phyloP scores from a whole-genome alignment of 2,888 invertebrate species.

The Synanthedon andrenaeformis region DNA sequence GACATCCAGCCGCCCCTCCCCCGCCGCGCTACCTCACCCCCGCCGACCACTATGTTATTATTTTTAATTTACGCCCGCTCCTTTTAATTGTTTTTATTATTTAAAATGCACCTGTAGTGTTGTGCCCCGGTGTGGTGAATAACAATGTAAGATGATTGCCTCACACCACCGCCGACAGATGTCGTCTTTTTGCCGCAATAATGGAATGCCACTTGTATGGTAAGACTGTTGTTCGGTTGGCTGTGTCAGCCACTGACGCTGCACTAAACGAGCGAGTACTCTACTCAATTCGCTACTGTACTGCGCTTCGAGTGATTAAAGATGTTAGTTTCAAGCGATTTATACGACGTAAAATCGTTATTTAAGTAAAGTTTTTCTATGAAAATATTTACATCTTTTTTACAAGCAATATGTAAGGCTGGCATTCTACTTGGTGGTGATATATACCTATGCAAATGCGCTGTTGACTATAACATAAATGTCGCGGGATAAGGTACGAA shows the following conservation, averaged over 20 bases:
- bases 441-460: no score
- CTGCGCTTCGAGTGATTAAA: no score
- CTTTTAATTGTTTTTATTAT: slow-evolving; percentile 21
- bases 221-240: slow-evolving; percentile 18
- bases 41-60: slow-evolving; percentile 18
- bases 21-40: slow-evolving; percentile 4
- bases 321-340: no score
- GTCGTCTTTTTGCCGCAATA: slow-evolving; percentile 26
- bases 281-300: no score
- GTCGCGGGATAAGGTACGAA: no score
- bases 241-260: neutral
- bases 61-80: slow-evolving; percentile 22
- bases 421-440: no score
- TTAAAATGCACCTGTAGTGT: slow-evolving; percentile 17
- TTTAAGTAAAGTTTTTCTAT: no score
- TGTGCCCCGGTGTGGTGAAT: slow-evolving; percentile 1
- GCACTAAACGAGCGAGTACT: no score
- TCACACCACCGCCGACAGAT: slow-evolving; percentile 17
- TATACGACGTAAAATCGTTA: no score
- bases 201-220: slow-evolving; percentile 22
- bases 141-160: slow-evolving; percentile 7
- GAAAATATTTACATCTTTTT: no score
- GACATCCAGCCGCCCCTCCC: slow-evolving; percentile 3
- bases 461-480: no score
- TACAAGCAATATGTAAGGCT: no score